A percentile compares a stretch with the other conserved stretches of the same genome.
Conservation (phyloP, 1,140 invertebrate species). For the Aleiodes sp. region DNA sequence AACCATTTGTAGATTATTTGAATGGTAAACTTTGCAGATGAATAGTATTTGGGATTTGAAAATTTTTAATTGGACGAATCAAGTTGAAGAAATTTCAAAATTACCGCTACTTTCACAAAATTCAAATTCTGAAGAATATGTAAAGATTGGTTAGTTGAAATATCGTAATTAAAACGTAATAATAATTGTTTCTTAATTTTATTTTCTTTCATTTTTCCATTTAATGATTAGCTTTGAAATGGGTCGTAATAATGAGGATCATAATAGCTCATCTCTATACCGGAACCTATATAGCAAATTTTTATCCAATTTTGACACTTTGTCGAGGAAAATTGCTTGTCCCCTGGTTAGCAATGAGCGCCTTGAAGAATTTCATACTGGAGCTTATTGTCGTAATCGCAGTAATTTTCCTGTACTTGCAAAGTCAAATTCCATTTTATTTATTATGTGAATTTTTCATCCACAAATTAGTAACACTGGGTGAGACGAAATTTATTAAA, state of each 20-base stretch:
- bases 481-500: constrained; percentile 39
- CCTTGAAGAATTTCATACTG: constrained; percentile 44
- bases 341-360: constrained; percentile 49
- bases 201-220: constrained; percentile 3
- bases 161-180: neutral
- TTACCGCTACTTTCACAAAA: constrained; percentile 31
- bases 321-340: constrained; percentile 41
- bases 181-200: neutral
- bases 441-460: constrained; percentile 42
- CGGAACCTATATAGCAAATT: constrained; percentile 42
- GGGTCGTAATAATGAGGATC: constrained; percentile 42
- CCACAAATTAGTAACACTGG: constrained; percentile 39
- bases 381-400: constrained; percentile 41
- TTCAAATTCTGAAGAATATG: constrained; percentile 9
- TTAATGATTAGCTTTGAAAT: constrained; percentile 44
- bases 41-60: constrained; percentile 45
- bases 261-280: constrained; percentile 42
- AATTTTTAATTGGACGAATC: constrained; percentile 38
- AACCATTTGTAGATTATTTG: no score
- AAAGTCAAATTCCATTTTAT: constrained; percentile 31
- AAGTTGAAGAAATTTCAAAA: constrained; percentile 44
- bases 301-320: constrained; percentile 49
- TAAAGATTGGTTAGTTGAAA: constrained; percentile 27
- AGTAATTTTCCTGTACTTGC: constrained; percentile 39
- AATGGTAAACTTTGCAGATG: constrained; percentile 25